Percentiles rank a stretch among this genome's conserved stretches.
phyloP scores from a whole-genome alignment of 2,797 vertebrate genomes.

The Limosa lapponica region DNA sequence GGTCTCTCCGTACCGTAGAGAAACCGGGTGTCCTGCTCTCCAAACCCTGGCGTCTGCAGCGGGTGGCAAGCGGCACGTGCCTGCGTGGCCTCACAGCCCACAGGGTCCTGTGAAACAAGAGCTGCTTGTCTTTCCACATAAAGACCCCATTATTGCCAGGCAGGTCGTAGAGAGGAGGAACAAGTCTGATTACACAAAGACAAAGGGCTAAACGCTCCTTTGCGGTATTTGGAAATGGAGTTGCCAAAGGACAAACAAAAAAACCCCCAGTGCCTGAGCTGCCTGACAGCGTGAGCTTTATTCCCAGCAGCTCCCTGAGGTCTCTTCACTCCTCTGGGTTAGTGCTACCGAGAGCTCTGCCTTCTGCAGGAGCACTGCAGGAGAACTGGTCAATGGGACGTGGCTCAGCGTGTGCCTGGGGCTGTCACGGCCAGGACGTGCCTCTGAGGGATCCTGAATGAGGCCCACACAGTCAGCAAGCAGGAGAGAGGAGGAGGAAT shows the following conservation, averaged over 20 bases:
- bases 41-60: not conserved
- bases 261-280: not conserved
- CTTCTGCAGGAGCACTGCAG: not conserved
- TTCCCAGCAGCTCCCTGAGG: not conserved
- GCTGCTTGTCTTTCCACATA: not conserved
- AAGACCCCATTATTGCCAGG: not conserved
- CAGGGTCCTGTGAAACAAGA: not conserved
- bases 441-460: not conserved
- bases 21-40: not conserved
- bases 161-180: not conserved
- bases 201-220: not conserved
- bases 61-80: fast-evolving
- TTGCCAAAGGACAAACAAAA: conserved; percentile 2
- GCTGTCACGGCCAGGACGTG: not conserved
- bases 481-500: not conserved
- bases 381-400: not conserved
- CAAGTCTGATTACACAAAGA: conserved; percentile 4
- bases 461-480: not conserved
- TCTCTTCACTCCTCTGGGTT: not conserved
- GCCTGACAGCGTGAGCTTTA: not conserved
- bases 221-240: not conserved
- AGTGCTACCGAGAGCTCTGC: not conserved
- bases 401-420: not conserved
- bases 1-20: not conserved
- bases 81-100: not conserved